Evolutionary conservation across 2,888 invertebrate species (phyloP).

Genomic region (Drosophila diplacantha): DNA sequence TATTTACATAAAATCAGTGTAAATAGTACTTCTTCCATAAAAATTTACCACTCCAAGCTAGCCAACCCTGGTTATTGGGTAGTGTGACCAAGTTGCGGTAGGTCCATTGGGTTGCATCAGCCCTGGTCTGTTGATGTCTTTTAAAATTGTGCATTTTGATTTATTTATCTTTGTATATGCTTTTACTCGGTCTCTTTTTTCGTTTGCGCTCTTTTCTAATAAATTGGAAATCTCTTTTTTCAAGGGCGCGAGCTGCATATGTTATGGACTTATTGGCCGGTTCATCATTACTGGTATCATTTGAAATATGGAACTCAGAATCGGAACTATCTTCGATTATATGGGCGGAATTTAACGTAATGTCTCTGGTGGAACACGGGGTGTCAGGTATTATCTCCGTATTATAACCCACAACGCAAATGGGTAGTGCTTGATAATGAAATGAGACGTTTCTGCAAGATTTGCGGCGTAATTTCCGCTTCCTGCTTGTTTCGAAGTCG

Average conservation of each 20-base stretch:
- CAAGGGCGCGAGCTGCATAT: conserved; percentile 40
- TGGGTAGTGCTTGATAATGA: conserved; percentile 49
- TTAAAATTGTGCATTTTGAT: conserved; percentile 35
- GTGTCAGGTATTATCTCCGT: conserved; percentile 1
- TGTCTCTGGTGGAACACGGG: conserved; percentile 42
- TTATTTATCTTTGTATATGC: conserved; percentile 15
- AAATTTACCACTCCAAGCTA: conserved; percentile 68
- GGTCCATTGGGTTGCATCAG: not conserved
- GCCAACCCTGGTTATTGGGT: conserved; percentile 55
- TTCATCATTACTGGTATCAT: conserved; percentile 56
- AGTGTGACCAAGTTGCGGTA: conserved; percentile 36
- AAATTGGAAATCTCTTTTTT: conserved; percentile 38
- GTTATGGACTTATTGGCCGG: conserved; percentile 29
- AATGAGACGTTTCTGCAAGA: conserved; percentile 33
- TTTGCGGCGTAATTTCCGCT: conserved; percentile 42
- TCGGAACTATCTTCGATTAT: conserved; percentile 53
- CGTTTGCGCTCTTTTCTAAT: conserved; percentile 41
- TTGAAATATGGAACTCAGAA: conserved; percentile 54
- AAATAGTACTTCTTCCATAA: conserved; percentile 59
- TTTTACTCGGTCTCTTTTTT: conserved; percentile 29
- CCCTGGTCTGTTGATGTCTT: conserved; percentile 43
- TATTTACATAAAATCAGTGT: conserved; percentile 67
- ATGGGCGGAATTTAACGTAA: conserved; percentile 44
- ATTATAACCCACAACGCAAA: conserved; percentile 29
- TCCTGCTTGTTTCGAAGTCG: conserved; percentile 17